These are phyloP conservation scores for Eulemur rubriventer DNA, from an alignment of 2,797 vertebrate genomes.

Conservation along the genomic window DNA sequence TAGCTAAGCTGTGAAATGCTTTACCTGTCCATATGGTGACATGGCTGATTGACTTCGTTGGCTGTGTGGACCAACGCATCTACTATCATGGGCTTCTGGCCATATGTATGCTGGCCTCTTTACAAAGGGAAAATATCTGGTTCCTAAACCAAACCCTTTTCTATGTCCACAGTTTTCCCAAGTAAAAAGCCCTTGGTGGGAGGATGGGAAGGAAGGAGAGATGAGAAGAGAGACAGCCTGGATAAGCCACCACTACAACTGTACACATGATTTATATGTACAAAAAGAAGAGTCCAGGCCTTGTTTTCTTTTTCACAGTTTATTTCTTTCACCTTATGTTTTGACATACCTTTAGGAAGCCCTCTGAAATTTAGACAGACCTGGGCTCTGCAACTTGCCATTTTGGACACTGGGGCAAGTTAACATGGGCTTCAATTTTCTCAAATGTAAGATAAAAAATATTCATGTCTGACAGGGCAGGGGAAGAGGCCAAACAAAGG, in stretches of 20 bases:
- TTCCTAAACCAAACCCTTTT: neutral
- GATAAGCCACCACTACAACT: neutral
- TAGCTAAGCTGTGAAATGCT: neutral
- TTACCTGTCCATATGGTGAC: neutral
- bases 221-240: neutral
- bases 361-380: neutral
- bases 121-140: neutral
- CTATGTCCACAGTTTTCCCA: neutral
- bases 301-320: neutral
- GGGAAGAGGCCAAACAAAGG: neutral
- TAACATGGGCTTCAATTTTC: neutral
- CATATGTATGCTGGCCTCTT: neutral
- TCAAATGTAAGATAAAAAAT: neutral
- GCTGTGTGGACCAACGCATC: neutral
- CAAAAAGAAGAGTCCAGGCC: neutral
- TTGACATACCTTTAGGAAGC: neutral
- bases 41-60: too few relatives aligned
- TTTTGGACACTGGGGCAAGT: neutral
- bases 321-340: neutral
- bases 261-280: fast-evolving
- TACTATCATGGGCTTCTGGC: too few relatives aligned
- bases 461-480: neutral
- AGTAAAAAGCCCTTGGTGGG: neutral
- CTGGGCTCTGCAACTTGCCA: neutral
- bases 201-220: neutral